phyloP scores from a whole-genome alignment of 2,888 invertebrate species.

The Hoplodrina blanda region DNA sequence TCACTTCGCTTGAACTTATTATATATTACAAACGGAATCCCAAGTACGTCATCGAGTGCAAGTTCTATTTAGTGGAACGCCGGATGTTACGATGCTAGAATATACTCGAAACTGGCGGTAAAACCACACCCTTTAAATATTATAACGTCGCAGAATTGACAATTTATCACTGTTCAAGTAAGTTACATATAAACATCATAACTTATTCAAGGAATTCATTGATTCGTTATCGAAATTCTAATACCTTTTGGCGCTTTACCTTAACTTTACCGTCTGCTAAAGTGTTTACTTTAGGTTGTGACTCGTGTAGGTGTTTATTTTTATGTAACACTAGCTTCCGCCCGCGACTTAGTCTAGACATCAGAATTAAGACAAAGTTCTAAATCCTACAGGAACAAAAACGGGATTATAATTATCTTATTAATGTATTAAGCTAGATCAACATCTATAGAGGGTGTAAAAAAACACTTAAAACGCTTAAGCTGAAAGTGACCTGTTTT shows the following conservation, averaged over 20 bases:
- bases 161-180: conserved; percentile 32
- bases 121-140: conserved; percentile 28
- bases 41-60: conserved; percentile 34
- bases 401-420: no score
- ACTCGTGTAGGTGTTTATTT: neutral
- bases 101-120: neutral
- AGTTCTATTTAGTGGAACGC: conserved; percentile 12
- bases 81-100: conserved; percentile 21
- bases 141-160: conserved; percentile 8
- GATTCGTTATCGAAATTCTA: conserved; percentile 66
- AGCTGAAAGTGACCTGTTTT: no score
- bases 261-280: conserved; percentile 22
- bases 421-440: no score
- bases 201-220: conserved; percentile 49
- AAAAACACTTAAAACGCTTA: no score
- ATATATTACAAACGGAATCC: conserved; percentile 1
- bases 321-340: neutral
- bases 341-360: no score
- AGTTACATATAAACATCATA: conserved; percentile 46
- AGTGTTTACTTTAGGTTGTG: conserved; percentile 15
- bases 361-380: no score
- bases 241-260: conserved; percentile 33
- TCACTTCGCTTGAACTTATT: neutral
- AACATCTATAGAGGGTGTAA: no score
- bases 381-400: no score